Evolutionary conservation across 2,113 vertebrate genomes (phyloP), one percentile per base, ranked within the genome.

Genomic region (Columba janthina): DNA sequence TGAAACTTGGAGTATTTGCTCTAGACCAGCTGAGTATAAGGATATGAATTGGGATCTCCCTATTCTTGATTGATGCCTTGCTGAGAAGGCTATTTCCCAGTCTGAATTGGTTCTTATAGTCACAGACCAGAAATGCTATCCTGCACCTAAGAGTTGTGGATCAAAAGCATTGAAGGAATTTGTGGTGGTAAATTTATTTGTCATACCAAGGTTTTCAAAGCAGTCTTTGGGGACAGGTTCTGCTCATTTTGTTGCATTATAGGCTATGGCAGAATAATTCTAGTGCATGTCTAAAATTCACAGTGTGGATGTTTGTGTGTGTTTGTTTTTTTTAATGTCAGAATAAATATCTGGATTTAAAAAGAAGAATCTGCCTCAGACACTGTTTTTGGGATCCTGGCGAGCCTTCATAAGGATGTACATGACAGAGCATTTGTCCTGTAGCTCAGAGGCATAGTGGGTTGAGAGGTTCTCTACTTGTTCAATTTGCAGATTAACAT

Each of bases 381-480:
- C 25, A 20, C 3, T 19, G 15, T 13, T 50, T 38, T 56, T 6
- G 65, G n/a, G 51, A 46, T 75, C 4, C 8, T 50, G 26, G 40
- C 2, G 34, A 80, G 29, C 1, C 0, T 54, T 92, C 3, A 1
- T 56, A 58, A 77, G 64, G 88, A 70, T 0, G 0, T 34, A 42
- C 57, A 75, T 34, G 85, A 51, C 60, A 38, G 71, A 94, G n/a
- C 53, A 81, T 83, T 94, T 96, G 74, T 76, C 87, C 44, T 6
- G 2, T 54, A 86, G 67, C 75, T 94, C 60, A 6, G 28, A 46
- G 70, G 61, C 94, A 50, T 75, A 87, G 40, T 2, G 1, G 66
- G 65, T 50, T 84, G 76, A 90, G 85, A 93, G 34, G 36, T 70
- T 88, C 54, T 92, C 58, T 67, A 10, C 58, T 84, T 60, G 56